phyloP scores from a whole-genome alignment of 2,797 vertebrate species.

The Galagoides demidoff region DNA sequence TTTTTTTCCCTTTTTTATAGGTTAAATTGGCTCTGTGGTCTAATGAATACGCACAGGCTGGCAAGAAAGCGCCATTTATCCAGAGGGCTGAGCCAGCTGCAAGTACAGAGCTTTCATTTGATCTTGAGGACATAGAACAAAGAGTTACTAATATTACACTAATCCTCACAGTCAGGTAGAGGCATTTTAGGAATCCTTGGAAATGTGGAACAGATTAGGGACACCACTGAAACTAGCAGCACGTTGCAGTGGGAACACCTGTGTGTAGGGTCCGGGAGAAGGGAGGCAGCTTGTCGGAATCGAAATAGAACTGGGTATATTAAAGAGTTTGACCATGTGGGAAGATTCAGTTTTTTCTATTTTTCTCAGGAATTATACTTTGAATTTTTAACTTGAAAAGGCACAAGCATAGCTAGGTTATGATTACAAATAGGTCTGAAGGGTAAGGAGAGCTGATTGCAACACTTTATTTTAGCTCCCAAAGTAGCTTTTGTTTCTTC shows the following conservation, averaged over 20 bases:
- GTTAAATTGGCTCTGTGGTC: conserved; percentile 50
- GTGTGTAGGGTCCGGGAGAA: background rate
- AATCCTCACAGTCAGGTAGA: background rate
- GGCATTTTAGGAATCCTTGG: conserved; percentile 23
- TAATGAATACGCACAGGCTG: conserved; percentile 49
- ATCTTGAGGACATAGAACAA: conserved; percentile 46
- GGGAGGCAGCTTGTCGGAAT: background rate
- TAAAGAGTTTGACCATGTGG: background rate
- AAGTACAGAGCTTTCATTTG: conserved; percentile 52
- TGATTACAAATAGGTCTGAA: background rate
- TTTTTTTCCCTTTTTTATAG: background rate
- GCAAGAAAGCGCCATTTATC: conserved; percentile 57
- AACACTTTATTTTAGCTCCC: background rate
- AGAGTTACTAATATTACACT: conserved; percentile 14
- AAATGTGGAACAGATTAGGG: conserved; percentile 57
- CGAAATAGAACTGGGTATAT: background rate
- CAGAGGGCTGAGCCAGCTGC: background rate
- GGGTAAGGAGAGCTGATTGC: background rate
- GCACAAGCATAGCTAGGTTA: background rate
- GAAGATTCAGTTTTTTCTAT: background rate
- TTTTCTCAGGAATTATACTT: background rate
- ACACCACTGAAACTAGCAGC: background rate
- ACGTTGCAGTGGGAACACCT: background rate
- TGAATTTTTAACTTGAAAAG: conserved; percentile 12
- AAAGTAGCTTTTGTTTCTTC: background rate